A percentile compares a stretch with the other conserved stretches of the same genome.
Evolutionary conservation across 1,140 invertebrate species (phyloP).

Genomic region (Aphelinus certus): DNA sequence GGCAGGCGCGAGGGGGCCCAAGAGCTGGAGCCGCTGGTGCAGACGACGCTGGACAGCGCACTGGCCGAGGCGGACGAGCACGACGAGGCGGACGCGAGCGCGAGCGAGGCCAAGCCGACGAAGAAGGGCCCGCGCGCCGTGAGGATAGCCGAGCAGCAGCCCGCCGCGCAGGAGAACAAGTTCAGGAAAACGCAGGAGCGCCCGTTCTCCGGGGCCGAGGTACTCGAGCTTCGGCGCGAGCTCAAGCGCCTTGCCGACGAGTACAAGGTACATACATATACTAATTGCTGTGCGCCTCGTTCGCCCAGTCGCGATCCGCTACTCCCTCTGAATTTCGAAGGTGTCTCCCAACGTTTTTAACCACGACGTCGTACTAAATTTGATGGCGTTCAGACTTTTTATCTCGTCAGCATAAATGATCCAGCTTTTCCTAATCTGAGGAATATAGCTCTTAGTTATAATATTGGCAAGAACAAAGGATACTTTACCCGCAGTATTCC

Average conservation of each 20-base stretch:
- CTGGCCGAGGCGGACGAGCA: conserved; percentile 69
- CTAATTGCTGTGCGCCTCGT: too few species aligned
- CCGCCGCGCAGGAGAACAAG: conserved; percentile 1
- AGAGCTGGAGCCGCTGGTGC: conserved; percentile 83
- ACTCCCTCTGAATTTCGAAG: too few species aligned
- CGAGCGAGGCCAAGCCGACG: neutral
- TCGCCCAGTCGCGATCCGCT: too few species aligned
- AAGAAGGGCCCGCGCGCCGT: conserved; percentile 50
- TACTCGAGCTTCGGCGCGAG: conserved; percentile 88
- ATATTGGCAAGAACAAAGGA: too few species aligned
- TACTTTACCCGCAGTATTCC: too few species aligned
- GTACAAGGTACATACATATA: conserved; percentile 77
- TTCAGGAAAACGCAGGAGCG: conserved; percentile 52
- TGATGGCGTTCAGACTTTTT: too few species aligned
- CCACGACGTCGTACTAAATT: too few species aligned
- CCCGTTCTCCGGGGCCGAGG: conserved; percentile 62
- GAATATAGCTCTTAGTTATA: too few species aligned
- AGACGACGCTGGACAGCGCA: conserved; percentile 68
- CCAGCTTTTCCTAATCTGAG: too few species aligned
- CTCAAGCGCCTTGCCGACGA: conserved; percentile 90
- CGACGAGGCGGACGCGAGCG: conserved; percentile 35
- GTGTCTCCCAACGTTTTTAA: too few species aligned
- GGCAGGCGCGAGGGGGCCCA: conserved; percentile 51
- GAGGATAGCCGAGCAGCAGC: conserved; percentile 53
- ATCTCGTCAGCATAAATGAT: too few species aligned